Base-by-base conservation (phyloP, 1,140 invertebrate genomes). In the Drosophila simulans region DNA sequence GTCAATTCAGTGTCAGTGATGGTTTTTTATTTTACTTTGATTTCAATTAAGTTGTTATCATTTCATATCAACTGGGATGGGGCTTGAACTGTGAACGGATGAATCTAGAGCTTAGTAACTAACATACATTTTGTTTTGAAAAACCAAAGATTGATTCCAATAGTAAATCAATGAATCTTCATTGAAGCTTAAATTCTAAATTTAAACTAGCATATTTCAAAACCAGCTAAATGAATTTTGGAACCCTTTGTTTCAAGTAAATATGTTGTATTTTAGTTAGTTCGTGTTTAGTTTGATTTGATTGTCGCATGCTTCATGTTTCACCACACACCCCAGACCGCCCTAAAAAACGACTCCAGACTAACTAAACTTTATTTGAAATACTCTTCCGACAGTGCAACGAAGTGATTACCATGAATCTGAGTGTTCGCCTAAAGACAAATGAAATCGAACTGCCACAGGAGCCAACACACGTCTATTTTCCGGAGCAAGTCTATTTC, bases 371-470 rank as follows among this genome's bases (percentile, higher is more conserved):
- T 25, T 12, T 1, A 2, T 34, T 59, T 48, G 0, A 22, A 70
- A 8, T 53, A 57, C 27, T 17, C 37, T 5, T 54, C 31, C 42
- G 40, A n/a, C 79, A 88, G 83, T 89, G 83, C 84, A 89, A 80
- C 60, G 90, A 92, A 91, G 80, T 92, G 65, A 92, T 92, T 68
- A 93, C 93, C 58, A 93, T 93, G 91, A 92, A 93, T 90, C 88
- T 93, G 79, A 93, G 93, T 86, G 93, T 93, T 64, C 92, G 93
- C 65, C 92, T 93, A 62, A 93, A 93, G 89, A 93, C 93, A 77
- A 92, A 92, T 43, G 92, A 93, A 77, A 86, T 93, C 65, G 93
- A 93, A 81, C 92, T 93, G 84, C 92, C 93, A 70, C 77, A 80
- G 62, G 85, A 89, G 80, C 76, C 80, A 63, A 80, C 77, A 80